Conservation (phyloP, 1,140 invertebrate species). For the Drosophila nasuta region DNA sequence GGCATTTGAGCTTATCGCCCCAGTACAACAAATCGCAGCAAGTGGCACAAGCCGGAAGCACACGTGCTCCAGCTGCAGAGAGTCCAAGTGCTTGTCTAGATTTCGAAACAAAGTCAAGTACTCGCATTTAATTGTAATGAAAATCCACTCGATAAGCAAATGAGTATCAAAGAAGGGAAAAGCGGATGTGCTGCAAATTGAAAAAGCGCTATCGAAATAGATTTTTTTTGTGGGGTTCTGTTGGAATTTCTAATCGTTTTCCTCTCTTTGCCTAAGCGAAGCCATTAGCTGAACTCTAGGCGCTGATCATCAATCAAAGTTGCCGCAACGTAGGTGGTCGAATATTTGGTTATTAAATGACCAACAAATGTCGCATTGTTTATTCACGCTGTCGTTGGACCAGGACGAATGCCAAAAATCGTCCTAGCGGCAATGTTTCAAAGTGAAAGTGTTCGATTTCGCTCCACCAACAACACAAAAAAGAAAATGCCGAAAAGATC, state of each 20-base stretch:
- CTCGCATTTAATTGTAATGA: slow-evolving; percentile 6
- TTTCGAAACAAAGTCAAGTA: slow-evolving; percentile 28
- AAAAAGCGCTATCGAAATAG: neutral
- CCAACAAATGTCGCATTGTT: slow-evolving; percentile 38
- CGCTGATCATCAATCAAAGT: slow-evolving; percentile 59
- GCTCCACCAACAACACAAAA: neutral
- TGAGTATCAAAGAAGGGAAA: slow-evolving; percentile 20
- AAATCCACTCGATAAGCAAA: slow-evolving; percentile 27
- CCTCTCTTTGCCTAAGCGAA: neutral
- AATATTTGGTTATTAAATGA: slow-evolving; percentile 21
- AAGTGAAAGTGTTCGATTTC: slow-evolving; percentile 79
- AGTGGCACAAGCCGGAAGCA: slow-evolving; percentile 48
- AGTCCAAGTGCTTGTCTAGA: slow-evolving; percentile 15
- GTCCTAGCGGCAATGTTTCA: slow-evolving; percentile 65
- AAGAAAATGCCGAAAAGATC: slow-evolving; percentile 30
- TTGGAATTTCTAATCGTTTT: slow-evolving; percentile 17
- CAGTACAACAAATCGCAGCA: slow-evolving; percentile 23
- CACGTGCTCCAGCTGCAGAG: slow-evolving; percentile 42
- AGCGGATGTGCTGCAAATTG: slow-evolving; percentile 51
- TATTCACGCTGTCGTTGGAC: slow-evolving; percentile 17
- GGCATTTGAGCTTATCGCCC: slow-evolving; percentile 13
- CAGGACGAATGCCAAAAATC: slow-evolving; percentile 32
- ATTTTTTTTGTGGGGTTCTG: neutral
- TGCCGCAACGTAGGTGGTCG: slow-evolving; percentile 40
- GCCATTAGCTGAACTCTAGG: slow-evolving; percentile 25